Evolutionary conservation across 1,140 invertebrate species (phyloP).

Genomic region (Drosophila lacertosa): DNA sequence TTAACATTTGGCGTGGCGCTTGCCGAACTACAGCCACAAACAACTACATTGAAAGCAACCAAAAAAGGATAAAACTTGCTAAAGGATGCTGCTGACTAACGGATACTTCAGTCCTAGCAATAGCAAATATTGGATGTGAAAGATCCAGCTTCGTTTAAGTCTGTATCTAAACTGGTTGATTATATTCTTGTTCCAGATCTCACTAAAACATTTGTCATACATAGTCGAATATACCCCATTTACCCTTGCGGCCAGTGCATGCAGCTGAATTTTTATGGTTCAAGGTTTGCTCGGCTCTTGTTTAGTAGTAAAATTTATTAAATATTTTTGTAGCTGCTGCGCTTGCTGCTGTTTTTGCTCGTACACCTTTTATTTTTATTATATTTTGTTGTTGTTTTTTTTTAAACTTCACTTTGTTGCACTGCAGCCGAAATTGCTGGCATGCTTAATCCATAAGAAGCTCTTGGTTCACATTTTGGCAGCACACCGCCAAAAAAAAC

Average conservation of each 20-base stretch:
- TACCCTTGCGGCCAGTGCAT: background rate
- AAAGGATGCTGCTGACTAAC: background rate
- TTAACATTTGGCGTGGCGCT: slow-evolving; percentile 59
- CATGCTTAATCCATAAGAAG: slow-evolving; percentile 80
- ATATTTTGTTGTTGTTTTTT: slow-evolving; percentile 39
- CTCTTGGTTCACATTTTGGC: slow-evolving; percentile 77
- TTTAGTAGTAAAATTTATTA: slow-evolving; percentile 79
- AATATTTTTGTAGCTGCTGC: slow-evolving; percentile 67
- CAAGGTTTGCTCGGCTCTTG: slow-evolving; percentile 50
- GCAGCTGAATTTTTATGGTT: slow-evolving; percentile 41
- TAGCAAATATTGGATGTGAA: background rate
- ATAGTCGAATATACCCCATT: background rate
- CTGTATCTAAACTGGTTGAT: too few relatives aligned
- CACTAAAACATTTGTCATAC: background rate
- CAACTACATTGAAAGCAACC: slow-evolving; percentile 15
- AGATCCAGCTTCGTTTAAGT: too few relatives aligned
- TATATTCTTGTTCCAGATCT: too few relatives aligned
- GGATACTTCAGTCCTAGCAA: background rate
- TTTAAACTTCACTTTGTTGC: slow-evolving; percentile 19
- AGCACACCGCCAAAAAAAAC: slow-evolving; percentile 34
- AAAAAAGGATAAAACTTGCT: slow-evolving; percentile 34
- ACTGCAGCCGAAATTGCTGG: slow-evolving; percentile 69
- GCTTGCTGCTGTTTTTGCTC: slow-evolving; percentile 26
- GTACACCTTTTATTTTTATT: slow-evolving; percentile 5
- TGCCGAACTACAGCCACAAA: slow-evolving; percentile 12